Percentiles rank a stretch among this genome's conserved stretches.
Evolutionary conservation across 2,113 vertebrate species (phyloP).

Genomic region (Apteryx owenii): DNA sequence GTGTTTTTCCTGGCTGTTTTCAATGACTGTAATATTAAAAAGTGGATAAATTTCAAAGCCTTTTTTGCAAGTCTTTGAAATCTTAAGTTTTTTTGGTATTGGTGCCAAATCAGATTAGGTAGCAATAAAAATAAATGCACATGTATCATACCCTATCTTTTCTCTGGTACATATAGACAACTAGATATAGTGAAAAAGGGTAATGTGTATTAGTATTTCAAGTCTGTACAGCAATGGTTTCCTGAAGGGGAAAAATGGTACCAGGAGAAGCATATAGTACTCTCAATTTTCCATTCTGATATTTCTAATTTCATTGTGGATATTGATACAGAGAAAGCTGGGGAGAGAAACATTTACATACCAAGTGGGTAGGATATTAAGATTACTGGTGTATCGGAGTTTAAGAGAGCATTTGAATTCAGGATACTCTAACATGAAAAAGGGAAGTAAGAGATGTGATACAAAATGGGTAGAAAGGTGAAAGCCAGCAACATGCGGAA

Average conservation of each 20-base stretch:
- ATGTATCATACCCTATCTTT: neutral
- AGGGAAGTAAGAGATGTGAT: neutral
- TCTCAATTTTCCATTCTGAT: neutral
- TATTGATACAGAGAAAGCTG: neutral
- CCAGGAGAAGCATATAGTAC: neutral
- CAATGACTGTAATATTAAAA: neutral
- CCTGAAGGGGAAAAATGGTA: neutral
- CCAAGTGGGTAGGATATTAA: neutral
- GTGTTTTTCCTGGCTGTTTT: neutral
- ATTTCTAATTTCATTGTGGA: neutral
- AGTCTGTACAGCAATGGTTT: neutral
- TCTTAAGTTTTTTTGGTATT: neutral
- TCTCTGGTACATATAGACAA: neutral
- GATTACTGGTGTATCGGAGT: neutral
- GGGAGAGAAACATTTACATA: neutral
- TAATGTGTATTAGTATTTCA: neutral
- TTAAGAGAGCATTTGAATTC: neutral
- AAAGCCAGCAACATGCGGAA: neutral
- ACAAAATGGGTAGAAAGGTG: neutral
- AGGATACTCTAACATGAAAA: neutral
- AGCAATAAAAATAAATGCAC: neutral
- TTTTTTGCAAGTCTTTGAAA: neutral
- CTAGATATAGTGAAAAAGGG: neutral
- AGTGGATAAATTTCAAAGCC: neutral
- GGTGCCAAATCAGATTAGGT: neutral